Conservation (phyloP, 2,888 invertebrate genomes). For the Bedellia somnulentella region DNA sequence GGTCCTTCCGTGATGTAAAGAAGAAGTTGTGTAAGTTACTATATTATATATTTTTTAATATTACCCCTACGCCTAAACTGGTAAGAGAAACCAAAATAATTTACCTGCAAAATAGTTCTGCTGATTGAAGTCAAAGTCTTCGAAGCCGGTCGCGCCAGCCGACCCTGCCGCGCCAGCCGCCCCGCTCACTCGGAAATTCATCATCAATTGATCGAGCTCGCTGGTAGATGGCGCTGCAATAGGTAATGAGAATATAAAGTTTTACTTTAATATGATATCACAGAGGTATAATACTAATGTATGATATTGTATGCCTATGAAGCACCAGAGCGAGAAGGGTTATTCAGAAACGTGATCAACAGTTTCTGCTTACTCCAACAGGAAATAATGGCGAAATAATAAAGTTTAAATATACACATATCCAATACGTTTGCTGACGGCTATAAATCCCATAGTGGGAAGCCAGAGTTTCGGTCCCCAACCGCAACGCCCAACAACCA, state of each 20-base stretch:
- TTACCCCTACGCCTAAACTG: no score
- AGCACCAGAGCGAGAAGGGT: neutral
- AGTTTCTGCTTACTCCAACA: no score
- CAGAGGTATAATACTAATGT: neutral
- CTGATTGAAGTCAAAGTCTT: slow-evolving; percentile 18
- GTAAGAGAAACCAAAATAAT: no score
- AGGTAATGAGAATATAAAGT: slow-evolving; percentile 4
- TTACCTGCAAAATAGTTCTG: slow-evolving; percentile 17
- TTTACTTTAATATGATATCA: no score
- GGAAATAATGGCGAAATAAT: neutral
- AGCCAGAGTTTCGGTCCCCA: no score
- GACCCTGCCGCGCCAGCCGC: no score
- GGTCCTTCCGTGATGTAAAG: slow-evolving; percentile 18
- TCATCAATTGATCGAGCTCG: slow-evolving; percentile 42
- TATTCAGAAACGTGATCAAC: neutral
- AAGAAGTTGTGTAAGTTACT: no score
- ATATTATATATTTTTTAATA: no score
- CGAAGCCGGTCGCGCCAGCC: slow-evolving; percentile 36
- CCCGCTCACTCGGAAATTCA: slow-evolving; percentile 50
- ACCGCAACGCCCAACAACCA: no score
- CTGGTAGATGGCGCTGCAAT: slow-evolving; percentile 29
- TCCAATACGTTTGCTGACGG: neutral
- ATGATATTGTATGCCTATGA: neutral
- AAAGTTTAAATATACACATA: neutral
- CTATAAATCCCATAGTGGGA: no score